These are phyloP conservation scores for Centrocercus urophasianus DNA, from an alignment of 2,113 vertebrate genomes.

Conservation along the genomic window DNA sequence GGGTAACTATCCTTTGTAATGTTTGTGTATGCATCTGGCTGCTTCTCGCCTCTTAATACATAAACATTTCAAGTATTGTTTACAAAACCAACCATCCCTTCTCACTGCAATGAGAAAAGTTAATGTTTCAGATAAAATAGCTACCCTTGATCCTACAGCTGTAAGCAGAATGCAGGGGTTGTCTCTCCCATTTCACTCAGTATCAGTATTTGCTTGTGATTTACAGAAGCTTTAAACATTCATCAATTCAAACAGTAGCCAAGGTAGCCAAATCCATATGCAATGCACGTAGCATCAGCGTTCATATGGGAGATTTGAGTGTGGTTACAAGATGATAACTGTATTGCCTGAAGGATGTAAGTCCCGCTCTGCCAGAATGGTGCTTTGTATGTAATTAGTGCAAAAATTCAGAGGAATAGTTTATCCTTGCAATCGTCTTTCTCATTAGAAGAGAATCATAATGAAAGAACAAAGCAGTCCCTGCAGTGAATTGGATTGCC, in stretches of 20 bases:
- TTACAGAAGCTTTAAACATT: slow-evolving; percentile 74
- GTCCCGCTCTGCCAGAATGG: slow-evolving; percentile 75
- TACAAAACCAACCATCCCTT: slow-evolving; percentile 19
- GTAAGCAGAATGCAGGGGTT: slow-evolving; percentile 20
- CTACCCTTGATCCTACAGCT: slow-evolving; percentile 34
- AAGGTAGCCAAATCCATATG: slow-evolving; percentile 66
- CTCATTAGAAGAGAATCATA: slow-evolving; percentile 78
- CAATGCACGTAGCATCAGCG: slow-evolving; percentile 61
- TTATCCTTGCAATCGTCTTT: slow-evolving; percentile 76
- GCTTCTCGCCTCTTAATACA: neutral
- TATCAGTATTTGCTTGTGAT: slow-evolving; percentile 64
- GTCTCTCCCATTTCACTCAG: slow-evolving; percentile 33
- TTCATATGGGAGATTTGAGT: slow-evolving; percentile 72
- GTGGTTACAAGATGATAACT: slow-evolving; percentile 82
- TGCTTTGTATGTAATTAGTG: slow-evolving; percentile 79
- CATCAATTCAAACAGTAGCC: slow-evolving; percentile 70
- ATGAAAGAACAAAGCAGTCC: slow-evolving; percentile 74
- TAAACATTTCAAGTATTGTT: slow-evolving; percentile 35
- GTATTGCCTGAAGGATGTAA: slow-evolving; percentile 77
- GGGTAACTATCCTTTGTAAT: neutral
- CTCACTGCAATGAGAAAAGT: slow-evolving; percentile 17
- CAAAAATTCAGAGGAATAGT: slow-evolving; percentile 77
- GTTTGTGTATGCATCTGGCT: neutral
- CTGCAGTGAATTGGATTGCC: slow-evolving; percentile 73
- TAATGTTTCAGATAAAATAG: slow-evolving; percentile 58